These are phyloP conservation scores for Rattus rattus DNA, from an alignment of 2,113 vertebrate genomes.

Conservation along the genomic window DNA sequence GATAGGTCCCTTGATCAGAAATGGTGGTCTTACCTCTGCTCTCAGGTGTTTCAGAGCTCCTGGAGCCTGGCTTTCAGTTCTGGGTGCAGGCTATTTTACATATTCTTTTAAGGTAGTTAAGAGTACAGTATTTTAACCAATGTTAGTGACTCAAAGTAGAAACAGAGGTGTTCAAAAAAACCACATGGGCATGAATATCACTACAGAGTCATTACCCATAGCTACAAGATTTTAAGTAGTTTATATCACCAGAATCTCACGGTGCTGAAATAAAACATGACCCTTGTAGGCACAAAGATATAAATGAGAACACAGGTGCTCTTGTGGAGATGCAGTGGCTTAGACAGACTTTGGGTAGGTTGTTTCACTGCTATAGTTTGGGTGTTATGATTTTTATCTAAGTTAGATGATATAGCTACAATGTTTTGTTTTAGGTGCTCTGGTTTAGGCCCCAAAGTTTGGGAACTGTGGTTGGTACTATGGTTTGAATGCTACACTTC, in stretches of 20 bases:
- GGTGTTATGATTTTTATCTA: neutral
- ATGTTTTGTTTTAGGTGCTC: neutral
- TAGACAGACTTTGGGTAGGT: neutral
- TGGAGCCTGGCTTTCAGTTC: no score
- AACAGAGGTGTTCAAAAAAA: neutral
- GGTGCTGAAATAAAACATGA: neutral
- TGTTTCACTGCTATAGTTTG: neutral
- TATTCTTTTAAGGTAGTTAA: neutral
- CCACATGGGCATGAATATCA: neutral
- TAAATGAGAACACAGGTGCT: neutral
- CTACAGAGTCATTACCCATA: neutral
- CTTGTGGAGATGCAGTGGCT: neutral
- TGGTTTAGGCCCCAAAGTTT: neutral
- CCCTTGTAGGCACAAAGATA: neutral
- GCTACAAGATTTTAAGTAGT: neutral
- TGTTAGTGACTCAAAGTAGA: neutral
- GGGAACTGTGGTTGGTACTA: neutral
- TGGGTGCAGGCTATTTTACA: no score
- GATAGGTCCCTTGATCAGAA: no score
- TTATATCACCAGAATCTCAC: neutral
- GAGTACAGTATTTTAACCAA: neutral
- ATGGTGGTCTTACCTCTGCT: no score
- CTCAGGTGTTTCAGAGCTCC: no score
- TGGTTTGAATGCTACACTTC: neutral
- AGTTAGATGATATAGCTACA: neutral